phyloP scores from a whole-genome alignment of 2,113 vertebrate species.

The Misgurnus mizolepis region DNA sequence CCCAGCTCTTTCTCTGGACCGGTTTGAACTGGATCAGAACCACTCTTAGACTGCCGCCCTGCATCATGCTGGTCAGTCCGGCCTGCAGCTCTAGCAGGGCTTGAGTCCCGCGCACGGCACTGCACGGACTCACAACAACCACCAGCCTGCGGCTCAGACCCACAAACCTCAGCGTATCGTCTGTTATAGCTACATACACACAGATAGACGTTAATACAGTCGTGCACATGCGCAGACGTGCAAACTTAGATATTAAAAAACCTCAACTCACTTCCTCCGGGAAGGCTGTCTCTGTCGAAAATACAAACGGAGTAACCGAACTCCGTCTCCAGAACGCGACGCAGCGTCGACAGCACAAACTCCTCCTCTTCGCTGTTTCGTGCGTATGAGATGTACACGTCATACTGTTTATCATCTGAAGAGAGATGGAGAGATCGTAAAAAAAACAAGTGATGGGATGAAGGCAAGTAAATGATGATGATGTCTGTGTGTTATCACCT shows the following conservation, averaged over 20 bases:
- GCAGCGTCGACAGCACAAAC: constrained; percentile 87
- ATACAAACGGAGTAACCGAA: constrained; percentile 95
- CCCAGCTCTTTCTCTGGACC: constrained; percentile 77
- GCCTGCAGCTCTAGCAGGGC: constrained; percentile 95
- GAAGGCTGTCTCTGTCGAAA: constrained; percentile 95
- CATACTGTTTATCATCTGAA: constrained; percentile 91
- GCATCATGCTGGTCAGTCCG: constrained; percentile 88
- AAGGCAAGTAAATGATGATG: too few relatives aligned
- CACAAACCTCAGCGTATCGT: constrained; percentile 94
- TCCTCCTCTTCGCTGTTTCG: constrained; percentile 91
- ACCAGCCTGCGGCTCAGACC: constrained; percentile 89
- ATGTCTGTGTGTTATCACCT: constrained; percentile 70
- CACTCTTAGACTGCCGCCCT: constrained; percentile 84
- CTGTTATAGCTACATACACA: constrained; percentile 85
- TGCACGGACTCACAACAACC: constrained; percentile 91
- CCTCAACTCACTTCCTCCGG: constrained; percentile 91
- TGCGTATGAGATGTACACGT: constrained; percentile 94
- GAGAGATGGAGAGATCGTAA: neutral
- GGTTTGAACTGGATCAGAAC: constrained; percentile 92
- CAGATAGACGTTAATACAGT: constrained; percentile 8
- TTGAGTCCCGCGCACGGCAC: constrained; percentile 88
- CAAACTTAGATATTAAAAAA: too few relatives aligned
- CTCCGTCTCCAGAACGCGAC: constrained; percentile 88
- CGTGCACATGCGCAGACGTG: neutral
- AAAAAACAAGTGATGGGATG: neutral